A percentile compares a stretch with the other conserved stretches of the same genome.
These are phyloP conservation scores for Poeciliopsis paucimaculata DNA, from an alignment of 2,797 vertebrate genomes.

Conservation along the genomic window DNA sequence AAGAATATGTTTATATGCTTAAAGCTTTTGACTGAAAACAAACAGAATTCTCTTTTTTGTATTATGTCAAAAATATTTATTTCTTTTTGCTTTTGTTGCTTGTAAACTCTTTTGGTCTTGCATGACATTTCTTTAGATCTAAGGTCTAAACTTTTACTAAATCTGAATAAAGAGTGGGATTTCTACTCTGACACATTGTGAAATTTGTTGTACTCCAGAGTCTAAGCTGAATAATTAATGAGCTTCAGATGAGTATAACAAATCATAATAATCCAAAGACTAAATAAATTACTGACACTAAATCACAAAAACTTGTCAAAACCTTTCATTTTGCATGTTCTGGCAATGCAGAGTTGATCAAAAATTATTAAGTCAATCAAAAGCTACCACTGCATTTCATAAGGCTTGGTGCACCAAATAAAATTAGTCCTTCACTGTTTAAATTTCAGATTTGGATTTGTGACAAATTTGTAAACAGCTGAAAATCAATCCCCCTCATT, in stretches of 20 bases:
- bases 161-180: background rate
- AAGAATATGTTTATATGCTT: background rate
- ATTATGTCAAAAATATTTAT: background rate
- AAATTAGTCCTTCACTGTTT: background rate
- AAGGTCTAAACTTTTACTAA: background rate
- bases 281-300: background rate
- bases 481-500: background rate
- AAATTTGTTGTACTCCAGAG: background rate
- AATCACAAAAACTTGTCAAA: background rate
- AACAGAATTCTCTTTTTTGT: background rate
- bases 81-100: background rate
- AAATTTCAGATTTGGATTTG: background rate
- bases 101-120: background rate
- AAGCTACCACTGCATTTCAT: background rate
- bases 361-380: background rate
- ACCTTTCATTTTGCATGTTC: background rate
- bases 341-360: background rate
- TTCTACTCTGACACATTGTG: background rate
- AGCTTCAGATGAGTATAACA: background rate
- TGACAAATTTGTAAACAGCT: background rate
- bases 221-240: background rate
- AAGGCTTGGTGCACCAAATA: background rate
- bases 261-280: background rate
- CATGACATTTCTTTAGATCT: background rate
- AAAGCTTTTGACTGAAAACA: background rate